Conservation (phyloP, 2,113 vertebrate genomes). For the Sylvietta virens region DNA sequence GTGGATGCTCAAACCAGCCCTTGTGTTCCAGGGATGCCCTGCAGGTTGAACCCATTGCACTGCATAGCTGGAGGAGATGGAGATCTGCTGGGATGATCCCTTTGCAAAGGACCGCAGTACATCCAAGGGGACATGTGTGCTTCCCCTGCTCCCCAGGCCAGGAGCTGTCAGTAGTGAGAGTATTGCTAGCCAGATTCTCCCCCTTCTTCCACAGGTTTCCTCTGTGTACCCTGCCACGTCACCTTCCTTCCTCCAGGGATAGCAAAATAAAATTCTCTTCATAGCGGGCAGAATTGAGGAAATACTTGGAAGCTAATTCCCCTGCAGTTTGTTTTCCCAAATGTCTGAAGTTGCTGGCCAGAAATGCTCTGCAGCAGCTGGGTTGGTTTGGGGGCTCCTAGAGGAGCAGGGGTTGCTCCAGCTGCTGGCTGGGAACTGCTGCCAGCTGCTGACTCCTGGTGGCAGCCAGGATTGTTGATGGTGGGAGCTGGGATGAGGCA, state of each 20-base stretch:
- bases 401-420: not conserved
- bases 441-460: not conserved
- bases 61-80: not conserved
- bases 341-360: not conserved
- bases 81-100: not conserved
- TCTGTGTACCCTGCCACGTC: rapidly evolving
- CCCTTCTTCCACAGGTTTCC: not conserved
- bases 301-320: conserved; percentile 45
- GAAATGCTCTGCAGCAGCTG: not conserved
- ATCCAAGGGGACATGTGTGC: rapidly evolving
- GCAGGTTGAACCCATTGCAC: not conserved
- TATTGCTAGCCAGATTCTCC: not conserved
- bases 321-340: conserved; percentile 19
- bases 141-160: not conserved
- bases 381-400: not conserved
- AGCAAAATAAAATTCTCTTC: conserved; percentile 48
- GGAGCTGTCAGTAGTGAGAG: not conserved
- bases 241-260: not conserved
- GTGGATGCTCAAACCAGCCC: not conserved
- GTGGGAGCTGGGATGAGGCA: not conserved
- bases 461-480: rapidly evolving
- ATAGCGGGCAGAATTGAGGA: conserved; percentile 32
- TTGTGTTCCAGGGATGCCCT: not conserved
- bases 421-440: rapidly evolving
- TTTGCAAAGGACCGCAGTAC: not conserved